Evolutionary conservation across 2,797 vertebrate genomes (phyloP).

Genomic region (Sebastes hubbsi): DNA sequence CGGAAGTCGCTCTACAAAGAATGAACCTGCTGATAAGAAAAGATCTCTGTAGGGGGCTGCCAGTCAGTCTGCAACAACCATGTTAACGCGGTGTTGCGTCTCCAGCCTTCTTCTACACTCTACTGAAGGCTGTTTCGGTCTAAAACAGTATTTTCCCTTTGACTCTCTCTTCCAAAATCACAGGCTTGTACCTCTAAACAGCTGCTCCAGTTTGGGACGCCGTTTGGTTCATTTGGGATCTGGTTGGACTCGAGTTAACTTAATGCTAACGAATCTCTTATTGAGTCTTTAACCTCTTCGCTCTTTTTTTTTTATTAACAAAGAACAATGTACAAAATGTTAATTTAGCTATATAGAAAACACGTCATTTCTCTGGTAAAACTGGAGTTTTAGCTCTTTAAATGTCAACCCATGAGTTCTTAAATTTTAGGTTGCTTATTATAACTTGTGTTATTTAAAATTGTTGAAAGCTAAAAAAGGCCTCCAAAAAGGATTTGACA

Average conservation of each 20-base stretch:
- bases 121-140: neutral
- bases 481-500: neutral
- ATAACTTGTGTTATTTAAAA: neutral
- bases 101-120: neutral
- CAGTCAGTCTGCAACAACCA: neutral
- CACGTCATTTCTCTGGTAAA: neutral
- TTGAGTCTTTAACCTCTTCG: neutral
- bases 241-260: neutral
- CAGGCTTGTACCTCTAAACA: neutral
- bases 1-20: neutral
- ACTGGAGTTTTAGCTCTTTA: slow-evolving; percentile 14
- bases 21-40: neutral
- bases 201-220: neutral
- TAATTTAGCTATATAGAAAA: slow-evolving; percentile 38
- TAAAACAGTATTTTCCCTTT: neutral
- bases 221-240: neutral
- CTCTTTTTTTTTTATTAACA: neutral
- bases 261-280: neutral
- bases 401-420: neutral
- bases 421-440: neutral
- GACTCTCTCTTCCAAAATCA: neutral
- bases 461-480: neutral
- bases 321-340: slow-evolving; percentile 43
- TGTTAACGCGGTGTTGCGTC: neutral
- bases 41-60: neutral